These are phyloP conservation scores for Drosophila yakuba DNA, from an alignment of 1,140 invertebrate species.

Conservation along the genomic window DNA sequence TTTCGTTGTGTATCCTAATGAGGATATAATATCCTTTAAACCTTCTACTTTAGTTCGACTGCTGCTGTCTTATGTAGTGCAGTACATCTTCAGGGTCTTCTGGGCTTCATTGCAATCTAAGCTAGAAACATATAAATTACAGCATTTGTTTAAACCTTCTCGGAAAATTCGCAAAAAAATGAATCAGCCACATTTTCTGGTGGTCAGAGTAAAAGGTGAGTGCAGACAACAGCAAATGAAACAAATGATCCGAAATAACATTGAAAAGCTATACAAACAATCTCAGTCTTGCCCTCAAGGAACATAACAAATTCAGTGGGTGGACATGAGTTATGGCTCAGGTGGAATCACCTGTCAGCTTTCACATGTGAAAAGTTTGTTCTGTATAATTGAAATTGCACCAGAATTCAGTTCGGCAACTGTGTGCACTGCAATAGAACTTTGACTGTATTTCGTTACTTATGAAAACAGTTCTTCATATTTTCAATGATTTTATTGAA, in stretches of 20 bases:
- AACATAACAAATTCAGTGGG: not conserved
- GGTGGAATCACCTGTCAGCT: slow-evolving; percentile 43
- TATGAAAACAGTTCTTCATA: slow-evolving; percentile 15
- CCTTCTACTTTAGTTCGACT: not conserved
- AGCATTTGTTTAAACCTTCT: slow-evolving; percentile 16
- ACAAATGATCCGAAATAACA: slow-evolving; percentile 9
- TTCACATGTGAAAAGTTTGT: slow-evolving; percentile 40
- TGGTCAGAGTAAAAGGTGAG: slow-evolving; percentile 5
- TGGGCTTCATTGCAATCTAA: slow-evolving; percentile 19
- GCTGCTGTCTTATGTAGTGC: slow-evolving; percentile 20
- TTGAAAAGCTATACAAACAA: slow-evolving; percentile 9
- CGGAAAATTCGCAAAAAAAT: slow-evolving; percentile 3
- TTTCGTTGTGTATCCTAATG: slow-evolving; percentile 16
- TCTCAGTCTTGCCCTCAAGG: slow-evolving; percentile 4
- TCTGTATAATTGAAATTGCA: slow-evolving; percentile 60
- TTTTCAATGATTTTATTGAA: slow-evolving; percentile 43
- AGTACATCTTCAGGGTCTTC: slow-evolving; percentile 27
- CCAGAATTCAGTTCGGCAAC: not conserved
- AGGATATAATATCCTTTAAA: slow-evolving; percentile 8
- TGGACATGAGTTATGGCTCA: slow-evolving; percentile 35
- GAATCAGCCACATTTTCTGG: not conserved
- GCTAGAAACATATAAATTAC: not conserved
- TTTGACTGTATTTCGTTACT: slow-evolving; percentile 1
- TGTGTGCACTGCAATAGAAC: not conserved
- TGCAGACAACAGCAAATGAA: not conserved